Base-by-base conservation (phyloP, 2,113 vertebrate species). In the Nannospalax galili region DNA sequence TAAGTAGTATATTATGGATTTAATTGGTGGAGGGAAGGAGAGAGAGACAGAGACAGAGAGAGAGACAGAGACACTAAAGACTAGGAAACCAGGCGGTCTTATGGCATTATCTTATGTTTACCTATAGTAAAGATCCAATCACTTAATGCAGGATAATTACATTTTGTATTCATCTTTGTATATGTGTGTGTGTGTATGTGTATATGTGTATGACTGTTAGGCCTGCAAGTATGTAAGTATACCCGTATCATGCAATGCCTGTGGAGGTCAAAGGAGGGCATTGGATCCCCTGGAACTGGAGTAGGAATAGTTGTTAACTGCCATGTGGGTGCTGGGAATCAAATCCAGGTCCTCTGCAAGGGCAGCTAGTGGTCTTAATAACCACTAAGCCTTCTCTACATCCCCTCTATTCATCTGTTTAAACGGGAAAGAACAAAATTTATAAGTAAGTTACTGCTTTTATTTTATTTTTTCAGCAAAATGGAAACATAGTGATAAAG, bases 401-500 rank as follows among this genome's bases (percentile, higher is more conserved):
- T n/a, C n/a, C n/a, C n/a, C n/a, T n/a, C n/a, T 52, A 45, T 37
- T 60, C 16, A 81, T 40, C 14, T 48, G 87, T 88, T 73, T 93
- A 87, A 92, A 87, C 35, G 16, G 6, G 16, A 84, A 90, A 81
- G 73, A 84, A 3, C 14, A 32, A 67, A 92, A 64, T 73, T 77
- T 91, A 32, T 80, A 45, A 65, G 75, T 78, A 48, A 92, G 45
- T 89, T 80, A 42, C 26, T 92, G 4, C 24, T 64, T 90, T 96
- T 74, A 69, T 60, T 3, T 90, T 70, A n/a, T 91, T 80, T 92
- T 65, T 89, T 64, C 98, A 99, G 99, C 99, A 81, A 99, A 99
- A 97, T 99, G 99, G 99, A 99, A 99, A 90, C 98, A 99, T 1
- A 98, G 98, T 93, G 99, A 99, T 95, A 98, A 98, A 73, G 99